Conservation (phyloP, 2,113 vertebrate species). For the Microcebus lehilahytsara region DNA sequence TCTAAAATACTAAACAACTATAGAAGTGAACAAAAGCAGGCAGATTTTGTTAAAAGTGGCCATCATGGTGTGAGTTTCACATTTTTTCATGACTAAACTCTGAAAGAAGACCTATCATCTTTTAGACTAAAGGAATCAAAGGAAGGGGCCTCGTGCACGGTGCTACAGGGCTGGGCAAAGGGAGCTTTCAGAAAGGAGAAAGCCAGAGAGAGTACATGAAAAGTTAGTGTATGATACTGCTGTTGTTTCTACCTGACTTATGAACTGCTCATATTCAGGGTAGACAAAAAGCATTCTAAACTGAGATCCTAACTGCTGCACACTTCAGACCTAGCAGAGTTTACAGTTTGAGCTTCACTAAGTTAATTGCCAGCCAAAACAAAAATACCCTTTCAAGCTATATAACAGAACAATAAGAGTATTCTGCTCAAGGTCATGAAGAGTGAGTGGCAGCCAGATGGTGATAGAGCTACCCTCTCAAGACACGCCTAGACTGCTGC, state of each 20-base stretch:
- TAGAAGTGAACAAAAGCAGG: neutral
- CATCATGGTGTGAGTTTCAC: neutral
- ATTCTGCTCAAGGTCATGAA: neutral
- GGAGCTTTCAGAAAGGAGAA: neutral
- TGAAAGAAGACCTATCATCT: neutral
- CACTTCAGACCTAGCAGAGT: no score
- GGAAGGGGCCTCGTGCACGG: accelerated
- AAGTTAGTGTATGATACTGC: neutral
- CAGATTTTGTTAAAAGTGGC: neutral
- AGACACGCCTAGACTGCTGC: neutral
- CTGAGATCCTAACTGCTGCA: neutral
- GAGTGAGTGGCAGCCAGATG: neutral
- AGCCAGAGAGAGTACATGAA: neutral
- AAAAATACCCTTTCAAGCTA: neutral
- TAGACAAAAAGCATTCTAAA: neutral
- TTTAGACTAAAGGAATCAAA: neutral
- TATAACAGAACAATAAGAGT: neutral
- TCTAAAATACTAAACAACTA: neutral
- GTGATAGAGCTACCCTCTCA: neutral
- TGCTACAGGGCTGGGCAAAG: accelerated
- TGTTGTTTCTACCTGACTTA: neutral
- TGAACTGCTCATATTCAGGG: neutral
- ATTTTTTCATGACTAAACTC: neutral
- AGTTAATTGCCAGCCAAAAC: neutral
- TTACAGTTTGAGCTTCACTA: neutral